Evolutionary conservation across 2,113 vertebrate genomes (phyloP), one percentile per base, ranked within the genome.

Genomic region (Antigone vipio): DNA sequence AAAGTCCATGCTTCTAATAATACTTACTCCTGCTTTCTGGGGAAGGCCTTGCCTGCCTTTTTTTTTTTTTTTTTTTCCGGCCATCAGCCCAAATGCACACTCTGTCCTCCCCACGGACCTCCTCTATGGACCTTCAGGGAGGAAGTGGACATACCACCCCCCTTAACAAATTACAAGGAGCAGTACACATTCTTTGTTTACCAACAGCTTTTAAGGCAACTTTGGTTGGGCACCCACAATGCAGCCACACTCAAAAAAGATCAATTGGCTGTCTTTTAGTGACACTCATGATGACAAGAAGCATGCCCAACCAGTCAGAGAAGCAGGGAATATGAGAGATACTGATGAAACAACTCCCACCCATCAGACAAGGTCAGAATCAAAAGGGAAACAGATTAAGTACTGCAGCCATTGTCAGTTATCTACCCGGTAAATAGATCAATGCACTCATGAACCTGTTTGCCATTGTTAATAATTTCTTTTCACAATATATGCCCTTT

Each of bases 241-340:
- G 32, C 40, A 91, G 72, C 49, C 71, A 83, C 8, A 15, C 30
- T 38, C 79, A 58, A 47, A 67, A 42, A 90, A 67, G 27, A 84
- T 44, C 71, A 77, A 29, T 20, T 5, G 3, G 11, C 23, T 80
- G 9, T 30, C 67, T 85, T 71, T 58, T 74, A 68, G 47, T 55
- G 52, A 55, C 1, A 4, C 24, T 81, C 56, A 47, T 0, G 0
- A 30, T 15, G 34, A 53, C 30, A 69, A 53, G 35, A 64, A 82
- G 10, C 5, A 2, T 15, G 56, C 15, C 32, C 40, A 82, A 62
- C 13, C 45, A 62, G 68, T 56, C 58, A 87, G 69, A 85, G 73
- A 62, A 73, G 27, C 47, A 71, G 11, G 4, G 8, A 53, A 12
- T 35, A 9, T 9, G 20, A 60, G 38, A 84, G 9, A 27, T 44